These are phyloP conservation scores for Sanderia malayensis DNA, from an alignment of 30 jellyfish, hydroid and myxozoan genomes.

Conservation along the genomic window DNA sequence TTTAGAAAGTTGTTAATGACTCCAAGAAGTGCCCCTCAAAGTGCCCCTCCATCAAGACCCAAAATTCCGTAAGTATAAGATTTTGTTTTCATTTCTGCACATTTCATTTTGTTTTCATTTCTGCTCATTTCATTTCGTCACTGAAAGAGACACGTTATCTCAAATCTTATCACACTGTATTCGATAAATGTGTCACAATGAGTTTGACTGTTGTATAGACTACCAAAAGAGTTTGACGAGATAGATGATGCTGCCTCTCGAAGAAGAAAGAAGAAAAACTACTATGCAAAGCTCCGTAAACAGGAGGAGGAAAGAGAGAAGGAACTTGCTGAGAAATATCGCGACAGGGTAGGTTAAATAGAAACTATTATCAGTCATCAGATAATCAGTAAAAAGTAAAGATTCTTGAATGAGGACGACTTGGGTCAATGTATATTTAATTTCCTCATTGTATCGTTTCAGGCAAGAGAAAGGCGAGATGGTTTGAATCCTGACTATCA, in stretches of 20 bases:
- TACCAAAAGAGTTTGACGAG: constrained; percentile 88
- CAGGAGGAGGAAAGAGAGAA: constrained; percentile 97
- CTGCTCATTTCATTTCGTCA: no score
- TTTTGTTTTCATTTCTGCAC: no score
- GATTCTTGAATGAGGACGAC: no score
- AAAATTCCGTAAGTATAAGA: constrained; percentile 88
- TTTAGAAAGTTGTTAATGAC: constrained; percentile 96
- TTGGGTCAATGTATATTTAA: no score
- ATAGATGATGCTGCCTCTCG: constrained; percentile 95
- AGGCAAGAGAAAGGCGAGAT: constrained; percentile 98
- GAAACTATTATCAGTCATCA: no score
- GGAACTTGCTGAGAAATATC: constrained; percentile 89
- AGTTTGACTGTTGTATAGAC: constrained; percentile 27
- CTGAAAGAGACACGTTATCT: no score
- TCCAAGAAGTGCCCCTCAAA: constrained; percentile 88
- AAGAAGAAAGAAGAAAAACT: constrained; percentile 85
- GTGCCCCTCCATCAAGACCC: constrained; percentile 91
- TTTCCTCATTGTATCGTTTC: background rate
- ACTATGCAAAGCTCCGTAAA: constrained; percentile 90
- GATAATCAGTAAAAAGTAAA: no score
- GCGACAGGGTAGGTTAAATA: constrained; percentile 78
- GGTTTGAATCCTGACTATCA: constrained; percentile 94
- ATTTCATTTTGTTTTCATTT: no score
- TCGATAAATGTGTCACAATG: no score
- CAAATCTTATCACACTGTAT: no score